These are phyloP conservation scores for Jaculus jaculus DNA, from an alignment of 2,113 vertebrate species.

Conservation along the genomic window DNA sequence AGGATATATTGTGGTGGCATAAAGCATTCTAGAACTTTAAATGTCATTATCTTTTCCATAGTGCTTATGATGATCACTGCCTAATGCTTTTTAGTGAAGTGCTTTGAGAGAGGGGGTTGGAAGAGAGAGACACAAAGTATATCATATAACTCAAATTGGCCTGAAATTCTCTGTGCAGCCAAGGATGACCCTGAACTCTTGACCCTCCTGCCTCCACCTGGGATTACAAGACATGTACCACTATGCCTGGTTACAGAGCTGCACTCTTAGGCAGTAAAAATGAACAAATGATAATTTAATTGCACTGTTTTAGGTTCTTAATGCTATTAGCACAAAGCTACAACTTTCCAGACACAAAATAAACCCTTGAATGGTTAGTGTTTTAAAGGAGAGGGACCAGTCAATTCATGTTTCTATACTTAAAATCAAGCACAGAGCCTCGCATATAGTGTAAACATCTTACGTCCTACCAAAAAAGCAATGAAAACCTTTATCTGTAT, in stretches of 20 bases:
- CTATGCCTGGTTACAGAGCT: neutral
- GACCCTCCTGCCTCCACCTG: neutral
- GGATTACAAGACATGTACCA: neutral
- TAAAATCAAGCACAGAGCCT: neutral
- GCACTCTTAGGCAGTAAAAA: constrained; percentile 31
- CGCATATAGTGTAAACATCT: neutral
- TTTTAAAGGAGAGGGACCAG: neutral
- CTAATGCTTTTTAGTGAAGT: constrained; percentile 1
- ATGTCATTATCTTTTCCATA: neutral
- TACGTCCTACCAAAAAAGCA: neutral
- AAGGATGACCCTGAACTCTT: too few species aligned
- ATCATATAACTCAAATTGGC: too few species aligned
- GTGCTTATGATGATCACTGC: neutral
- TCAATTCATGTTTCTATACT: constrained; percentile 6
- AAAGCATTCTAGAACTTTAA: constrained; percentile 20
- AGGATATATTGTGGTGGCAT: neutral
- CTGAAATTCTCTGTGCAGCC: too few species aligned
- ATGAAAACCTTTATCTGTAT: neutral
- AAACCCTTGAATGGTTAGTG: neutral
- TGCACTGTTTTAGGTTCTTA: neutral
- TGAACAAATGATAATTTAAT: neutral
- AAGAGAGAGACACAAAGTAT: too few species aligned
- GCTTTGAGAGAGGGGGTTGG: neutral
- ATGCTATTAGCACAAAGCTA: neutral
- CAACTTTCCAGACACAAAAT: neutral